phyloP scores from a whole-genome alignment of 2,797 vertebrate species.

The Oceanodroma leucorhoa region DNA sequence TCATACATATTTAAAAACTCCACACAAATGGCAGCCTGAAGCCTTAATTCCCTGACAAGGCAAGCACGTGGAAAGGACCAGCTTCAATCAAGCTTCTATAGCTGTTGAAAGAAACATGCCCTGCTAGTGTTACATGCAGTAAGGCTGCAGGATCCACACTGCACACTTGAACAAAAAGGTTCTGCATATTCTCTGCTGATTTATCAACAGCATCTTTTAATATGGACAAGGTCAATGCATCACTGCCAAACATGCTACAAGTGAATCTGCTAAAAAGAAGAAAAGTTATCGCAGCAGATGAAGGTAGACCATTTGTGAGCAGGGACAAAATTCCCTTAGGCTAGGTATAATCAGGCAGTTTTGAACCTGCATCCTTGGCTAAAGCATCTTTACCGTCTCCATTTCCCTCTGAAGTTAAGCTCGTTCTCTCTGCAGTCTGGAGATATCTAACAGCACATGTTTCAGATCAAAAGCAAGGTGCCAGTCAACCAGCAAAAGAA shows the following conservation, averaged over 20 bases:
- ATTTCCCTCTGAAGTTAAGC: not conserved
- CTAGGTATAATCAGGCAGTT: not conserved
- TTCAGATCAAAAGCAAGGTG: not conserved
- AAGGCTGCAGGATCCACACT: not conserved
- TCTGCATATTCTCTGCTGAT: not conserved
- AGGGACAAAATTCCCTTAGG: not conserved
- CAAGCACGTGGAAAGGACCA: not conserved
- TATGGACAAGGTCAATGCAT: not conserved
- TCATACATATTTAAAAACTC: slow-evolving; percentile 20
- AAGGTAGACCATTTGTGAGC: not conserved
- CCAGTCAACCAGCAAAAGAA: not conserved
- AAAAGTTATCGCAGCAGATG: not conserved
- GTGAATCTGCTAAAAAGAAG: not conserved
- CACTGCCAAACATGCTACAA: not conserved
- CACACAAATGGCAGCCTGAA: not conserved
- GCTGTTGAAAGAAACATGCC: not conserved
- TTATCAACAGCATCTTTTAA: not conserved
- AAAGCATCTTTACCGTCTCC: not conserved
- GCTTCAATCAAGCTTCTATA: not conserved
- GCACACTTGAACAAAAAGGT: not conserved
- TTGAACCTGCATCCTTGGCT: not conserved
- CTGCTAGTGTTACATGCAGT: not conserved
- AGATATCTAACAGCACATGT: not conserved
- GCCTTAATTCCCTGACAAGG: not conserved
- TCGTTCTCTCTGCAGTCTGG: not conserved